Percentiles rank a stretch among this genome's conserved stretches.
phyloP scores from a whole-genome alignment of 2,113 vertebrate species.

The Varanus salvator region DNA sequence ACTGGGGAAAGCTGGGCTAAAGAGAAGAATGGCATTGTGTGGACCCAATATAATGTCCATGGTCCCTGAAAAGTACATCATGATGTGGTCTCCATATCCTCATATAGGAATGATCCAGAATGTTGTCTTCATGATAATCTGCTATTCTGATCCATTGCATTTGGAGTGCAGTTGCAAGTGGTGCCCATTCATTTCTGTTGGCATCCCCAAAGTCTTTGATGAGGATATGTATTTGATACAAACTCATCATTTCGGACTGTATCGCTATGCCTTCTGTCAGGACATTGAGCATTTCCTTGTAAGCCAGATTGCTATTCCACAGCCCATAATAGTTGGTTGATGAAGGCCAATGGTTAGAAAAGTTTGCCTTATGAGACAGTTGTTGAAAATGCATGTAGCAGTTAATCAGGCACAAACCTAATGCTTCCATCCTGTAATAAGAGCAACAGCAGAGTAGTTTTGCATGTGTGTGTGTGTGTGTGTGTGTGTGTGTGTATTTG shows the following conservation, averaged over 20 bases:
- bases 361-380: too few relatives aligned
- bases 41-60: background rate
- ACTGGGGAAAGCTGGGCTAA: background rate
- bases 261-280: background rate
- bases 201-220: background rate
- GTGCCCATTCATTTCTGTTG: background rate
- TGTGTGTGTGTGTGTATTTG: too few relatives aligned
- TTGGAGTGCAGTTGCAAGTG: background rate
- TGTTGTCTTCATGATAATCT: background rate
- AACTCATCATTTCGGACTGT: background rate
- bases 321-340: background rate
- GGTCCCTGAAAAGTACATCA: background rate
- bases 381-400: background rate
- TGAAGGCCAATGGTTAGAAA: background rate
- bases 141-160: background rate
- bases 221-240: background rate
- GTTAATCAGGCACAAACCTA: too few relatives aligned
- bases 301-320: background rate
- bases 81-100: background rate
- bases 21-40: background rate
- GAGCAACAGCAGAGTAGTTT: too few relatives aligned
- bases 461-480: too few relatives aligned
- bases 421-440: too few relatives aligned
- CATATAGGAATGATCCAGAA: background rate
- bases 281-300: background rate